Evolutionary conservation across 2,888 invertebrate species (phyloP).

Genomic region (Liopterus haemorrhoidalis): DNA sequence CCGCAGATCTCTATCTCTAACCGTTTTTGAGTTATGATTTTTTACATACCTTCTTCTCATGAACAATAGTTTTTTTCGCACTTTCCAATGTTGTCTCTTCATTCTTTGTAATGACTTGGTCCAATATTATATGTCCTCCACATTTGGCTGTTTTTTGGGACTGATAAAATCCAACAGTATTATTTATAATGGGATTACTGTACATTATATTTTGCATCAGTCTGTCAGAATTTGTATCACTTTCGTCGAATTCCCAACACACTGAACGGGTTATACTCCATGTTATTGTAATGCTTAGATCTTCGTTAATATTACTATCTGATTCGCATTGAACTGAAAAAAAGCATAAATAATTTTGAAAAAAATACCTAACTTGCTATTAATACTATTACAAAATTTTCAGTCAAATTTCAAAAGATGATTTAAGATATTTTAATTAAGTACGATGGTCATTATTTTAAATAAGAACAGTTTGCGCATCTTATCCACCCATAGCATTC

Average conservation of each 20-base stretch:
- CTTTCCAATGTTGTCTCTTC: not conserved
- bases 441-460: conserved; percentile 1
- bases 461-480: conserved; percentile 10
- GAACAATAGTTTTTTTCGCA: conserved; percentile 1
- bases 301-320: conserved; percentile 30
- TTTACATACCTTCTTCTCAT: conserved; percentile 5
- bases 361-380: no score
- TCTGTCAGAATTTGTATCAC: no score
- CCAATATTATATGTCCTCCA: conserved; percentile 15
- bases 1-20: no score
- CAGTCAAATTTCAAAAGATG: no score
- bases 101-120: not conserved
- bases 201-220: conserved; percentile 9
- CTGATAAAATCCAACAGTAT: conserved; percentile 12
- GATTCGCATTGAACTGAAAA: conserved; percentile 49
- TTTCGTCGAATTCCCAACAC: conserved; percentile 51
- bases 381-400: no score
- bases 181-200: conserved; percentile 3
- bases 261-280: conserved; percentile 53
- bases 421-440: conserved; percentile 23
- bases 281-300: conserved; percentile 46
- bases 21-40: no score
- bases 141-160: conserved; percentile 9
- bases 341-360: no score
- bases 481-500: no score